phyloP scores from a whole-genome alignment of 2,888 invertebrate species.

The Taphrorychus bicolor region DNA sequence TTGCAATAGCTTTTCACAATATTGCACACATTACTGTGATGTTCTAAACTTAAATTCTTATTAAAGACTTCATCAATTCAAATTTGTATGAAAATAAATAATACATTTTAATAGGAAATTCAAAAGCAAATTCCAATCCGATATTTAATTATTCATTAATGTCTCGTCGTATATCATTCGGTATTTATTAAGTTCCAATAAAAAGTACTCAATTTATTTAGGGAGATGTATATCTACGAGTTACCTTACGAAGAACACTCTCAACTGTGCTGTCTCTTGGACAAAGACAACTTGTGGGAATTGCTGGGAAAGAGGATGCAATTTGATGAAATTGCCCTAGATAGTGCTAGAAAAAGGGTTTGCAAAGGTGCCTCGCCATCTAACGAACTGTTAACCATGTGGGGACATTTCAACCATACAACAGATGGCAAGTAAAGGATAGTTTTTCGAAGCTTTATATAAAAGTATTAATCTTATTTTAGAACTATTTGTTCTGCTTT shows the following conservation, averaged over 20 bases:
- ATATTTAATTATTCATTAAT: not conserved
- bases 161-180: not conserved
- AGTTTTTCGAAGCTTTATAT: not conserved
- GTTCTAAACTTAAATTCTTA: no score
- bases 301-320: slow-evolving; percentile 76
- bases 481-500: slow-evolving; percentile 79
- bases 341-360: slow-evolving; percentile 66
- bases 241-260: slow-evolving; percentile 74
- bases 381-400: slow-evolving; percentile 75
- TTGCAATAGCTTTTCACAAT: no score
- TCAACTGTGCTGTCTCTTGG: slow-evolving; percentile 78
- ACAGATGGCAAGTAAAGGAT: slow-evolving; percentile 55
- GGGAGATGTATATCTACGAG: slow-evolving; percentile 69
- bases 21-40: no score
- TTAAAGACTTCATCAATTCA: no score
- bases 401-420: slow-evolving; percentile 85
- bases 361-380: slow-evolving; percentile 71
- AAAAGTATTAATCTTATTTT: slow-evolving; percentile 48
- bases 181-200: not conserved
- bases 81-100: no score
- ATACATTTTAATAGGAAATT: no score
- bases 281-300: slow-evolving; percentile 81
- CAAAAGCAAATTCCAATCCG: not conserved
- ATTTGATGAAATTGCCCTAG: slow-evolving; percentile 65
- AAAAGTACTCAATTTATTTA: not conserved